Base-by-base conservation (phyloP, 2,113 vertebrate genomes). In the Grantiella picta region DNA sequence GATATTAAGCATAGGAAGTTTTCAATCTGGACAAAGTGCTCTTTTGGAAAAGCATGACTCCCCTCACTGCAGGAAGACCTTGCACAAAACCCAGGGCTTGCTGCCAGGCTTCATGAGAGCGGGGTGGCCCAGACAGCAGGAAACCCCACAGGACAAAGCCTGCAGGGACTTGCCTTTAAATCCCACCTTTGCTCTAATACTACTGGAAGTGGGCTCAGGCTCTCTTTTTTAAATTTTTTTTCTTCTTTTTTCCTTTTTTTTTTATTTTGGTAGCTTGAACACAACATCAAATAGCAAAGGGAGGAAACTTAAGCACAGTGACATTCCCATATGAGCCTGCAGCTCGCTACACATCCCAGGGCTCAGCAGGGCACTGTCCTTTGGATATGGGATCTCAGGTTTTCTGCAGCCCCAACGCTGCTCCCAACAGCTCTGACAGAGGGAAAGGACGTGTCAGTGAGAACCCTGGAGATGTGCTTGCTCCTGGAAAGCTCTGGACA, bases 11-110 rank as follows among this genome's bases (percentile, higher is more conserved):
- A 82, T 27, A 87, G 96, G 94, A 97, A 96, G 84, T 87, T 89
- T 96, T 97, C 93, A 95, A 97, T 94, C 91, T 89, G 73, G 86
- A 92, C 61, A 11, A 89, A 96, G 73, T 28, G 73, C 93, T 89
- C 49, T 53, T 89, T 52, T 87, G 95, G 89, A 96, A 64, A 95
- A 73, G n/a, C 77, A 71, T 24, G 44, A 89, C 86, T 84, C 80
- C 65, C 57, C 81, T 69, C 23, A 2, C 78, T 0, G 1, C 83
- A 94, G 91, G 65, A 65, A 84, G 53, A 79, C 86, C 77, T 91
- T 2, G 18, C 70, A 92, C 44, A 53, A 71, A 82, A 68, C 50
- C 17, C 1, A 0, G 57, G 86, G 68, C 71, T 86, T 2, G 0
- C 69, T n/a, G 56, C 82, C 94, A 93, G 64, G 47, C 47, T 93